Evolutionary conservation across 2,113 vertebrate genomes (phyloP).

Genomic region (Prochilodus magdalenae): DNA sequence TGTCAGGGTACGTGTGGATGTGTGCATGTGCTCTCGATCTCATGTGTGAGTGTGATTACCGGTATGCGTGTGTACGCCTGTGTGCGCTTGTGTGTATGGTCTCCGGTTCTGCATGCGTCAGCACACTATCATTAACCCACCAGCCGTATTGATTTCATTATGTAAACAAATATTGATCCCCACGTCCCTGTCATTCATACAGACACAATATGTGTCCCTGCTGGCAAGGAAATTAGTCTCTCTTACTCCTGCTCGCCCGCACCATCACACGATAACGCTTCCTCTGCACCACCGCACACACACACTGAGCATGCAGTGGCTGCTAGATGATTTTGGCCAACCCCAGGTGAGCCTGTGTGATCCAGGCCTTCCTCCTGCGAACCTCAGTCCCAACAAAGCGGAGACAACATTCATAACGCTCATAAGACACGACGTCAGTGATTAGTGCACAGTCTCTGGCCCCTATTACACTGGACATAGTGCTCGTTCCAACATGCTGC

Average conservation of each 20-base stretch:
- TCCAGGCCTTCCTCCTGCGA: no score
- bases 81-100: slow-evolving; percentile 28
- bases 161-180: slow-evolving; percentile 77
- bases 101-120: slow-evolving; percentile 35
- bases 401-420: no score
- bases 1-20: no score
- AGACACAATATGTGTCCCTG: slow-evolving; percentile 70
- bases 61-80: slow-evolving; percentile 29
- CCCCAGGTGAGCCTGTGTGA: no score
- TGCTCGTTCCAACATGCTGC: no score
- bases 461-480: no score
- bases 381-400: no score
- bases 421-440: no score
- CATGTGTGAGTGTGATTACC: slow-evolving; percentile 44
- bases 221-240: slow-evolving; percentile 67
- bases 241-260: slow-evolving; percentile 27
- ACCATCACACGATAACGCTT: slow-evolving; percentile 49
- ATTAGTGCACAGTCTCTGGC: no score
- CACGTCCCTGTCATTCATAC: slow-evolving; percentile 72
- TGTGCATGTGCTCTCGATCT: no score
- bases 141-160: slow-evolving; percentile 72
- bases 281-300: slow-evolving; percentile 28
- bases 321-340: no score
- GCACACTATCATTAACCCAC: slow-evolving; percentile 55
- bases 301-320: not conserved